Evolutionary conservation across 2,888 invertebrate species (phyloP), one percentile per base, ranked within the genome.

Genomic region (Empis stercorea): DNA sequence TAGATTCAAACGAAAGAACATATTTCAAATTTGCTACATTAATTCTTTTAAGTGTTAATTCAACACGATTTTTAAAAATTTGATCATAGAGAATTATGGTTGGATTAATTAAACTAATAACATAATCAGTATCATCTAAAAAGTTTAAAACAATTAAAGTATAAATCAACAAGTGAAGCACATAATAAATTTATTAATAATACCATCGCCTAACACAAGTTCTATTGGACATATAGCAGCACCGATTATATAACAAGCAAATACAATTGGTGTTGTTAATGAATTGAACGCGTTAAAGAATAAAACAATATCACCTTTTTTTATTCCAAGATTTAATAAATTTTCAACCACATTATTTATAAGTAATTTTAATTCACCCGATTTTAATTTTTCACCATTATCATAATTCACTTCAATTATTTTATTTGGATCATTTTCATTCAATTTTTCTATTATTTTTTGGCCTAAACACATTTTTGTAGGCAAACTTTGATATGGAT

Each of bases 211-310:
- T 13, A 30, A 45, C 11, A 34, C 13, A 9, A 43, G 34, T 41
- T 49, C 49, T 3, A 46, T 6, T 10, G 46, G 46, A 32, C 30
- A 14, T 9, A 42, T 16, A 7, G 42, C 17, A 10, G 42, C 42
- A n/a, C 46, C 46, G 27, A 46, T 36, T 10, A 37, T n/a, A 42
- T 30, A 36, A 17, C 36, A 42, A 13, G 37, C 46, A 42, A 34
- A 42, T 27, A 46, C 37, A 13, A 40, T 20, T 15, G 40, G 36
- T 9, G 46, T 46, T 42, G 23, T 36, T 15, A 36, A 30, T 16
- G 42, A 37, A 42, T 42, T 46, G 4, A 46, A 9, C 10, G 34
- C 15, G 5, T 11, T 36, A n/a, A 41, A 42, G 17, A 36, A 42
- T 5, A 46, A 6, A 13, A 46, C 15, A 11, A 46, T 10, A 42